Percentiles rank a stretch among this genome's conserved stretches.
Conservation (phyloP, 2,888 invertebrate species). For the Pedicia rivosa region DNA sequence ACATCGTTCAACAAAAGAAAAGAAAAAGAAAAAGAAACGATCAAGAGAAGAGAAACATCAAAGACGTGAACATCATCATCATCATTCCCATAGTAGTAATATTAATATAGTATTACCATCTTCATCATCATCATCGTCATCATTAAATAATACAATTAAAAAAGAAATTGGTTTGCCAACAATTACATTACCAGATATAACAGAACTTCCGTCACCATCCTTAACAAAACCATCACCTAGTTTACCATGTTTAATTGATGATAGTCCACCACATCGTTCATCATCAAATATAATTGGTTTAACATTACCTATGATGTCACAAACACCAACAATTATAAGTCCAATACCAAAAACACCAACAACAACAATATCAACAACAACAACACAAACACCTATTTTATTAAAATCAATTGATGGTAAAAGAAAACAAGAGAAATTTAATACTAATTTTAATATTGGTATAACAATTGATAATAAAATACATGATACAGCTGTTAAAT, state of each 20-base stretch:
- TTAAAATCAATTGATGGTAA: slow-evolving; percentile 19
- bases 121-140: slow-evolving; percentile 21
- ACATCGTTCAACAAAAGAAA: slow-evolving; percentile 50
- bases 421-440: slow-evolving; percentile 30
- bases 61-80: slow-evolving; percentile 50
- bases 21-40: slow-evolving; percentile 73
- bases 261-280: slow-evolving; percentile 36
- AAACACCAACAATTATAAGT: slow-evolving; percentile 32
- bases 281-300: slow-evolving; percentile 11
- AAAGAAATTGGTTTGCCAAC: slow-evolving; percentile 10
- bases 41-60: slow-evolving; percentile 61
- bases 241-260: slow-evolving; percentile 42
- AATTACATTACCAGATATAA: slow-evolving; percentile 14
- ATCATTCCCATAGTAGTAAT: slow-evolving; percentile 20
- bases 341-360: slow-evolving; percentile 41
- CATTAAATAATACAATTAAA: slow-evolving; percentile 13
- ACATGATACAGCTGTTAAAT: slow-evolving; percentile 68
- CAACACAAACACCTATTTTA: slow-evolving; percentile 12
- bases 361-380: slow-evolving; percentile 15
- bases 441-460: slow-evolving; percentile 43
- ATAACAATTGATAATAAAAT: slow-evolving; percentile 47
- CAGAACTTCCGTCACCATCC: slow-evolving; percentile 27
- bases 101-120: too few species aligned
- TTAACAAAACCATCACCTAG: slow-evolving; percentile 39
- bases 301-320: slow-evolving; percentile 12